These are phyloP conservation scores for Corvus moneduloides DNA, from an alignment of 2,113 vertebrate genomes.

Conservation along the genomic window DNA sequence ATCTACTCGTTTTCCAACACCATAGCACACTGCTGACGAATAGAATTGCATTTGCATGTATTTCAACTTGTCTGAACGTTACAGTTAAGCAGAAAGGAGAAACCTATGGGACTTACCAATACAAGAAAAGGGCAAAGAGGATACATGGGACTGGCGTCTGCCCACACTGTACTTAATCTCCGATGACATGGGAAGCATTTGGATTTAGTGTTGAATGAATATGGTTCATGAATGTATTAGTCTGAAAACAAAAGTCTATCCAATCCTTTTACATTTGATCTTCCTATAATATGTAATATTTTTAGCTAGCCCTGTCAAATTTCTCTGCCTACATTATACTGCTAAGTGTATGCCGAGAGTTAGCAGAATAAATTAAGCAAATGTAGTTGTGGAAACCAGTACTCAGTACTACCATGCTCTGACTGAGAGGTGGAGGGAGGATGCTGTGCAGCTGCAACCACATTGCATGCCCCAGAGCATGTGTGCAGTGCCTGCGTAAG, in stretches of 20 bases:
- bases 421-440: neutral
- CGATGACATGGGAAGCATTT: neutral
- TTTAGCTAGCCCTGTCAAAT: neutral
- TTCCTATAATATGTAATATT: neutral
- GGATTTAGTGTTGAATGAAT: neutral
- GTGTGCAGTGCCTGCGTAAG: neutral
- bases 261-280: neutral
- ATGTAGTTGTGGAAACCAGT: neutral
- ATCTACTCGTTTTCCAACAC: neutral
- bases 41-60: neutral
- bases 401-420: neutral
- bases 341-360: neutral
- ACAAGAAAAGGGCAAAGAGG: neutral
- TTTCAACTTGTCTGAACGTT: neutral
- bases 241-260: neutral
- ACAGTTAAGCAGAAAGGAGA: neutral
- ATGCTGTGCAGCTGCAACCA: neutral
- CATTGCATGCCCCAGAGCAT: neutral
- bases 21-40: neutral
- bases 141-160: neutral
- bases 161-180: neutral
- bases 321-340: neutral
- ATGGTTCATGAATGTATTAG: neutral
- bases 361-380: slow-evolving; percentile 21
- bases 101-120: neutral